Percentiles rank a stretch among this genome's conserved stretches.
phyloP scores from a whole-genome alignment of 2,113 vertebrate species.

The Steatornis caripensis region DNA sequence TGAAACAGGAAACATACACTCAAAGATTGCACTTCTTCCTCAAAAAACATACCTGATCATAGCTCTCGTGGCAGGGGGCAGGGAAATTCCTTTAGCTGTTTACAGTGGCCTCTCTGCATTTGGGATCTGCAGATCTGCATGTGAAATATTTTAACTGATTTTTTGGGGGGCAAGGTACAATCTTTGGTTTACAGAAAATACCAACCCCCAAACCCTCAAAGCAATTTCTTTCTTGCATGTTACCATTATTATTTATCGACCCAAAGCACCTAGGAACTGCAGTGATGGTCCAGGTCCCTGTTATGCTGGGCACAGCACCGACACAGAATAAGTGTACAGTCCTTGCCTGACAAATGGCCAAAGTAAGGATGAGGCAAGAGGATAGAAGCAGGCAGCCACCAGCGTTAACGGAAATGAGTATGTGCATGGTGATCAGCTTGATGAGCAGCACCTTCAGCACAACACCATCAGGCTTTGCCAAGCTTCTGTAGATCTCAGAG shows the following conservation, averaged over 20 bases:
- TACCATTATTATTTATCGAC: not conserved
- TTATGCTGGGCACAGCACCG: not conserved
- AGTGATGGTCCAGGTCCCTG: not conserved
- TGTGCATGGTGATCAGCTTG: accelerated
- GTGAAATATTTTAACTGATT: not conserved
- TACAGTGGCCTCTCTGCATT: not conserved
- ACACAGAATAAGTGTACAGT: not conserved
- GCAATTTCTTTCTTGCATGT: not conserved
- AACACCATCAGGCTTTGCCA: not conserved
- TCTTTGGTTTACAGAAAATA: not conserved
- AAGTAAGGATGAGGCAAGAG: not conserved
- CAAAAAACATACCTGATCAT: not conserved
- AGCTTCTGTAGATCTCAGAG: not conserved
- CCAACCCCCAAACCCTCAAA: not conserved
- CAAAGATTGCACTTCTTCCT: not conserved
- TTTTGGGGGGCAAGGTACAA: not conserved
- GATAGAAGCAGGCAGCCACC: not conserved
- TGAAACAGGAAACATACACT: not conserved
- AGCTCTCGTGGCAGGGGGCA: not conserved
- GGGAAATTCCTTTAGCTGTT: not conserved
- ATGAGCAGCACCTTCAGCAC: not conserved
- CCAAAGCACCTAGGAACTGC: not conserved
- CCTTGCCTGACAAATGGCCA: not conserved
- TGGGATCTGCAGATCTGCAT: not conserved
- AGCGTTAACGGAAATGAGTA: not conserved